Percentiles rank a stretch among this genome's conserved stretches.
Evolutionary conservation across 2,888 invertebrate genomes (phyloP).

Genomic region (Clepsis dumicolana): DNA sequence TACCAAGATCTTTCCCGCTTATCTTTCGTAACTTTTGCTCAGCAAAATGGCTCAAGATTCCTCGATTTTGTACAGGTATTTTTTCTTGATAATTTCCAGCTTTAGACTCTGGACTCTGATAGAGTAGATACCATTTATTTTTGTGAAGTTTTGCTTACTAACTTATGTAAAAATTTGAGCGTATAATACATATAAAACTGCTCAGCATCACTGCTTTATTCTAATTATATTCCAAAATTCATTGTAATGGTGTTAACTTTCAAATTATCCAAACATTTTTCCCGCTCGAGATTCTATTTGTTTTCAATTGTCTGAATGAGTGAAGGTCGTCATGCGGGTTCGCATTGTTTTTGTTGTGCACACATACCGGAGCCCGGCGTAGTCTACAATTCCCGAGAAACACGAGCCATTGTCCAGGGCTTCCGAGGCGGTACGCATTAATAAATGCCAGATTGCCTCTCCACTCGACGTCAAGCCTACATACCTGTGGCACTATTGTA

Average conservation of each 20-base stretch:
- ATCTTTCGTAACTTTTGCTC: constrained; percentile 76
- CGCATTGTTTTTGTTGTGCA: constrained; percentile 61
- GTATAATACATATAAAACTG: neutral
- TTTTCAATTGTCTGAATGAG: constrained; percentile 67
- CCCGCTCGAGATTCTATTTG: constrained; percentile 49
- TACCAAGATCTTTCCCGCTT: constrained; percentile 77
- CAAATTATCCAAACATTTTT: constrained; percentile 18
- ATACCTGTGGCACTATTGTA: constrained; percentile 46
- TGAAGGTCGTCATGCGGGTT: constrained; percentile 61
- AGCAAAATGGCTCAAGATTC: constrained; percentile 61
- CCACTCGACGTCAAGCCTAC: constrained; percentile 51
- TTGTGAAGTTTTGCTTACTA: neutral
- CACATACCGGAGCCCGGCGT: constrained; percentile 56
- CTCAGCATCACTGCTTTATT: neutral
- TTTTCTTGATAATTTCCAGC: constrained; percentile 46
- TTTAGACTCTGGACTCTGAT: constrained; percentile 17
- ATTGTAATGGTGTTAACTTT: constrained; percentile 3
- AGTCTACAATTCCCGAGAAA: constrained; percentile 64
- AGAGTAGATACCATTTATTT: neutral
- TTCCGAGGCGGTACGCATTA: constrained; percentile 68
- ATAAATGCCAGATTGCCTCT: constrained; percentile 68
- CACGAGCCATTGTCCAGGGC: constrained; percentile 66
- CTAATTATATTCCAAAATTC: neutral
- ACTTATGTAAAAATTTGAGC: neutral
- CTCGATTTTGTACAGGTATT: constrained; percentile 52